A percentile compares a stretch with the other conserved stretches of the same genome.
phyloP scores from a whole-genome alignment of 1,140 invertebrate genomes.

The Leptestheria dahalacensis region DNA sequence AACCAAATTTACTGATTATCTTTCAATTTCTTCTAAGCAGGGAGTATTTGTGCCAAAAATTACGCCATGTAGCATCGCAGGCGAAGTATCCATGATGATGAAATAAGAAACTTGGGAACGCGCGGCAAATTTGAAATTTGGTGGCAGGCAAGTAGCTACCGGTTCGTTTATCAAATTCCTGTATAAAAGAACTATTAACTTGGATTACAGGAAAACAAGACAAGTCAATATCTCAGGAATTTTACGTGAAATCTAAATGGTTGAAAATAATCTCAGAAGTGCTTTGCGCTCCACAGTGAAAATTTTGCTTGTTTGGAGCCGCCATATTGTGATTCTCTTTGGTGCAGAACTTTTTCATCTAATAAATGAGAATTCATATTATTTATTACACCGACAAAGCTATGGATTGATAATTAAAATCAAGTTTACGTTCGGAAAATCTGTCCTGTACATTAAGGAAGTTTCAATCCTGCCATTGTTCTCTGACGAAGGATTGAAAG shows the following conservation, averaged over 20 bases:
- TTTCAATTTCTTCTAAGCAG: too few relatives aligned
- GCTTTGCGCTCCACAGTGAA: slow-evolving; percentile 40
- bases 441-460: slow-evolving; percentile 1
- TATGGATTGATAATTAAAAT: neutral
- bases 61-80: neutral
- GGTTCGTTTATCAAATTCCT: too few relatives aligned
- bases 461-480: neutral
- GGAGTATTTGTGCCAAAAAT: too few relatives aligned
- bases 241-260: slow-evolving; percentile 38
- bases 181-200: too few relatives aligned
- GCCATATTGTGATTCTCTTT: slow-evolving; percentile 39
- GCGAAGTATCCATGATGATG: neutral
- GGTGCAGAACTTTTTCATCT: slow-evolving; percentile 43
- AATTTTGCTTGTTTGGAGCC: slow-evolving; percentile 49
- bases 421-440: neutral
- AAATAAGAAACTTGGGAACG: neutral
- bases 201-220: too few relatives aligned
- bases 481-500: too few relatives aligned
- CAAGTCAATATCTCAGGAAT: neutral
- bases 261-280: slow-evolving; percentile 42
- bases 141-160: neutral
- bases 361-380: slow-evolving; percentile 15
- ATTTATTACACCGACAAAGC: neutral
- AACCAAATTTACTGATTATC: neutral
- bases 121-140: neutral